Base-by-base conservation (phyloP, 2,797 vertebrate species). In the Trachurus trachurus region DNA sequence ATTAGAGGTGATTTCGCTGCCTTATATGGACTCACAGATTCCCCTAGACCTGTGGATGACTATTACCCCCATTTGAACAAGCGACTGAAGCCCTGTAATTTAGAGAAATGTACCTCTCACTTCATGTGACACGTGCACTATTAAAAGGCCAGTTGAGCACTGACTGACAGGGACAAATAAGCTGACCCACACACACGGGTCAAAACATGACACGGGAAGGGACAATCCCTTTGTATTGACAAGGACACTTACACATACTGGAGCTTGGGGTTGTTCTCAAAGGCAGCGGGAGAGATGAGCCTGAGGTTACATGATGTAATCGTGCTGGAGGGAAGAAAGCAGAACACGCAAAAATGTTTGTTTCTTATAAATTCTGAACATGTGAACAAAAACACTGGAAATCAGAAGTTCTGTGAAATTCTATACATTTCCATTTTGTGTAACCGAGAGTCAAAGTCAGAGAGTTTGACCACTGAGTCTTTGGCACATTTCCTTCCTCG, bases 221-320 rank as follows among this genome's bases (percentile, higher is more conserved):
- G 26, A 73, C 60, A 50, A 76, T 76, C 77, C 74, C 16, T 56
- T 15, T 9, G 47, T 73, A 81, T 59, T 45, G 66, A 88, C 76
- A 65, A 71, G 78, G 73, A 89, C 74, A 96, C 96, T 96, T 88
- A 96, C 96, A 96, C 94, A 79, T 94, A 95, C 87, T 96, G 96
- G 17, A 96, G 94, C 93, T 95, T 96, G 62, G 74, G 65, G 93
- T 96, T 96, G 72, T 90, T 6, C 17, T 94, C 91, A 86, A 96
- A 96, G 84, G 96, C 94, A 9, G 86, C 89, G 71, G 87, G 74
- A 34, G 96, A 92, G 90, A 96, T 94, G 75, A 89, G 76, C 69
- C 87, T 82, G 85, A 96, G 89, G 56, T 93, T 93, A 63, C 95
- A 96, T 0, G 80, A 84, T 1, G 90, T 96, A 61, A 96, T 71